Evolutionary conservation across 2,888 invertebrate species (phyloP).

Genomic region (Synanthedon tipuliformis): DNA sequence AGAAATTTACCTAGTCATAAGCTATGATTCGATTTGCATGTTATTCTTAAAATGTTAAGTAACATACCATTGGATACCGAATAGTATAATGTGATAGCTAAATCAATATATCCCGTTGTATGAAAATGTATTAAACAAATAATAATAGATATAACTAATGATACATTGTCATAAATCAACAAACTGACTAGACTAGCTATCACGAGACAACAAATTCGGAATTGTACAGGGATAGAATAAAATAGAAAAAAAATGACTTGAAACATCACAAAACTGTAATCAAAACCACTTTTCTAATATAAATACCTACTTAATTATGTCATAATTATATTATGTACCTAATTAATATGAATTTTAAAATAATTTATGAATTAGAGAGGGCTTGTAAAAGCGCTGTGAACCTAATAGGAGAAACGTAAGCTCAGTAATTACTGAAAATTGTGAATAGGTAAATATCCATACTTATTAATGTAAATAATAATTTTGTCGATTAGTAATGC

Average conservation of each 20-base stretch:
- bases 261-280: slow-evolving; percentile 6
- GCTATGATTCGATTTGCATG: slow-evolving; percentile 53
- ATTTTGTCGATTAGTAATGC: slow-evolving; percentile 37
- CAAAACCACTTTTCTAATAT: slow-evolving; percentile 21
- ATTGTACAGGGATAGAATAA: slow-evolving; percentile 65
- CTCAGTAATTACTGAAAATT: slow-evolving; percentile 46
- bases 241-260: slow-evolving; percentile 26
- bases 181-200: slow-evolving; percentile 13
- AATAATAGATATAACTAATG: background rate
- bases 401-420: slow-evolving; percentile 38
- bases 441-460: slow-evolving; percentile 52
- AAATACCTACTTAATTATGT: slow-evolving; percentile 13
- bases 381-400: slow-evolving; percentile 57
- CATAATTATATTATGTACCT: slow-evolving; percentile 13
- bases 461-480: slow-evolving; percentile 55
- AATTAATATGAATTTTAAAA: slow-evolving; percentile 19
- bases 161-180: background rate
- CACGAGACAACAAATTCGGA: slow-evolving; percentile 61
- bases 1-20: slow-evolving; percentile 67
- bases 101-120: slow-evolving; percentile 13
- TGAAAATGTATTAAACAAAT: background rate
- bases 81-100: slow-evolving; percentile 47
- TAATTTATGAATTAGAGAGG: slow-evolving; percentile 21
- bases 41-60: slow-evolving; percentile 47
- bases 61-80: slow-evolving; percentile 27